Conservation (phyloP, 23 tunicate species). For the Aplidium turbinatum region DNA sequence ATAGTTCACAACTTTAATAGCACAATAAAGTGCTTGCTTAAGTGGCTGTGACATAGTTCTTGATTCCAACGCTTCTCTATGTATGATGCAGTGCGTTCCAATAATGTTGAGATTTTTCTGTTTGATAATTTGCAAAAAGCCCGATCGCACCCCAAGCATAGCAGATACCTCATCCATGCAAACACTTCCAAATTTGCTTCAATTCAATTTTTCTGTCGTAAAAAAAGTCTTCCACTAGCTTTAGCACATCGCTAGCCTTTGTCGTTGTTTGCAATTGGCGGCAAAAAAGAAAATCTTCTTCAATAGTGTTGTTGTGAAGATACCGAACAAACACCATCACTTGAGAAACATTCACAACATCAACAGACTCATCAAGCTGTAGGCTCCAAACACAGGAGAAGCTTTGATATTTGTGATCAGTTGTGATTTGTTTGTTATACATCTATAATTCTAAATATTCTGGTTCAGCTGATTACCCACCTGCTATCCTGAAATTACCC, state of each 20-base stretch:
- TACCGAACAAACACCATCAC: slow-evolving; percentile 52
- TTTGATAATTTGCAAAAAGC: slow-evolving; percentile 27
- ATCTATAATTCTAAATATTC: too few species aligned
- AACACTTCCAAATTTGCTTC: slow-evolving; percentile 27
- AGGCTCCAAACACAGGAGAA: slow-evolving; percentile 58
- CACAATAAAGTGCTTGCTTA: too few species aligned
- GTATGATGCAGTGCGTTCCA: slow-evolving; percentile 34
- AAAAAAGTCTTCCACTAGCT: slow-evolving; percentile 29
- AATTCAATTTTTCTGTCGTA: slow-evolving; percentile 13
- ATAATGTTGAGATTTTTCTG: slow-evolving; percentile 27
- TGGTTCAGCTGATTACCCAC: too few species aligned
- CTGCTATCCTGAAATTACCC: too few species aligned
- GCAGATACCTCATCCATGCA: slow-evolving; percentile 42
- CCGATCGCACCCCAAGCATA: slow-evolving; percentile 35
- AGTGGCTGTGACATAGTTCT: too few species aligned
- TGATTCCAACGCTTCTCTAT: too few species aligned
- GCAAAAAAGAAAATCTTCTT: slow-evolving; percentile 42
- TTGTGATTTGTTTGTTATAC: slow-evolving; percentile 51
- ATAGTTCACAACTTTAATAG: slow-evolving; percentile 34
- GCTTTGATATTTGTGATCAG: slow-evolving; percentile 41
- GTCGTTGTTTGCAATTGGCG: slow-evolving; percentile 61
- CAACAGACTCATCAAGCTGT: slow-evolving; percentile 62
- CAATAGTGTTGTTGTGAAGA: slow-evolving; percentile 34
- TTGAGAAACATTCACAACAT: slow-evolving; percentile 36
- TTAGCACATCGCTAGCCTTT: slow-evolving; percentile 45